Evolutionary conservation across 2,113 vertebrate genomes (phyloP).

Genomic region (Pangasianodon hypophthalmus): DNA sequence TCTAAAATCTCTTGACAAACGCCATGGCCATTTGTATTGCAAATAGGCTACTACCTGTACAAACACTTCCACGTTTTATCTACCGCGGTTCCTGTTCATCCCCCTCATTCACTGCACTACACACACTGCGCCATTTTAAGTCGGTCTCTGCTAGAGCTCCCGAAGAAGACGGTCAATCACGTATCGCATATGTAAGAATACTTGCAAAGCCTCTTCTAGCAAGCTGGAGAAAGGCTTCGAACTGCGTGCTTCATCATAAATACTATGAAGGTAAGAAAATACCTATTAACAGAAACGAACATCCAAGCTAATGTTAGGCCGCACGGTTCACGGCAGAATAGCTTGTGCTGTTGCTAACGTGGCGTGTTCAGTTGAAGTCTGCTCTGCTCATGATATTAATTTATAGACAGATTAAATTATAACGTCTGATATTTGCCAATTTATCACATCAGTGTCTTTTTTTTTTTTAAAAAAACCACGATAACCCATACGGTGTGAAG

Average conservation of each 20-base stretch:
- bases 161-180: not conserved
- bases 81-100: not conserved
- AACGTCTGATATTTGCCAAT: not conserved
- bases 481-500: no score
- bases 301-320: not conserved
- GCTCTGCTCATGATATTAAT: not conserved
- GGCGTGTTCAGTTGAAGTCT: not conserved
- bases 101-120: not conserved
- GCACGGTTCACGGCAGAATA: not conserved
- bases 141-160: not conserved
- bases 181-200: not conserved
- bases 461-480: no score
- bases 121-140: not conserved
- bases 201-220: not conserved
- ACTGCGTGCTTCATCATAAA: not conserved
- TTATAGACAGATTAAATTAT: not conserved
- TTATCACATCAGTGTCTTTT: not conserved
- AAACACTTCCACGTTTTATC: not conserved
- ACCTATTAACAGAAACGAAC: not conserved
- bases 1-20: not conserved
- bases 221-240: not conserved
- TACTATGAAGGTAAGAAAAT: not conserved
- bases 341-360: not conserved
- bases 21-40: not conserved
- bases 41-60: not conserved